Percentiles rank a stretch among this genome's conserved stretches.
Conservation (phyloP, 2,113 vertebrate species). For the Carollia perspicillata region DNA sequence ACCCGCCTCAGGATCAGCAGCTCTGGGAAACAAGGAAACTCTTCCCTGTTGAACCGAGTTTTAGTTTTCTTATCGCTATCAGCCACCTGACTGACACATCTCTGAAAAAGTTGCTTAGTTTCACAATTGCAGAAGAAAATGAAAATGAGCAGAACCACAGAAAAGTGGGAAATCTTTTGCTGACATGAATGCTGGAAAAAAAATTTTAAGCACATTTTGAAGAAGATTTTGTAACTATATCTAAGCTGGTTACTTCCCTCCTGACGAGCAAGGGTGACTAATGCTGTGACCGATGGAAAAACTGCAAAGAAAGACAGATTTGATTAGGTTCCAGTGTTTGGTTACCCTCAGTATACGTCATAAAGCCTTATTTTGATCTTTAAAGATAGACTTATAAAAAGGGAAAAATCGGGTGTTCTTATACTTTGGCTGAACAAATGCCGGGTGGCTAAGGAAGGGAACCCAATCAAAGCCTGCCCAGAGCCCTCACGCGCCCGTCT, state of each 20-base stretch:
- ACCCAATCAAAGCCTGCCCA: neutral
- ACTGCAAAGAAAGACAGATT: neutral
- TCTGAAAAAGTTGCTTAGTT: neutral
- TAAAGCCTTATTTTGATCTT: neutral
- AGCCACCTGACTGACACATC: neutral
- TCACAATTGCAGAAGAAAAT: neutral
- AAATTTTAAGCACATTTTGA: neutral
- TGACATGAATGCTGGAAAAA: neutral
- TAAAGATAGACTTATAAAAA: neutral
- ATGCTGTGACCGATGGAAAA: neutral
- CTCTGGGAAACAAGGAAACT: neutral
- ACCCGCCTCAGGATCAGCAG: neutral
- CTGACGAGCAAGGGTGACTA: neutral
- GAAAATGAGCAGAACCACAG: conserved; percentile 9
- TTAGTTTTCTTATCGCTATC: neutral
- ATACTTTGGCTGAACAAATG: neutral
- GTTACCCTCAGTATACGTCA: neutral
- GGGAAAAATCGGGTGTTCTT: neutral
- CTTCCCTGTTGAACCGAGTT: neutral
- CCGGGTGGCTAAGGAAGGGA: neutral
- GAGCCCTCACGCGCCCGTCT: neutral
- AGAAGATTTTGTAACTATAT: neutral
- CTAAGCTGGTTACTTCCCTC: neutral
- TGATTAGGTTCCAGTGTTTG: neutral
- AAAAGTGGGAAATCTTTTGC: conserved; percentile 26